Conservation (phyloP, 2,797 vertebrate species). For the Mormyrus proboscirostris region DNA sequence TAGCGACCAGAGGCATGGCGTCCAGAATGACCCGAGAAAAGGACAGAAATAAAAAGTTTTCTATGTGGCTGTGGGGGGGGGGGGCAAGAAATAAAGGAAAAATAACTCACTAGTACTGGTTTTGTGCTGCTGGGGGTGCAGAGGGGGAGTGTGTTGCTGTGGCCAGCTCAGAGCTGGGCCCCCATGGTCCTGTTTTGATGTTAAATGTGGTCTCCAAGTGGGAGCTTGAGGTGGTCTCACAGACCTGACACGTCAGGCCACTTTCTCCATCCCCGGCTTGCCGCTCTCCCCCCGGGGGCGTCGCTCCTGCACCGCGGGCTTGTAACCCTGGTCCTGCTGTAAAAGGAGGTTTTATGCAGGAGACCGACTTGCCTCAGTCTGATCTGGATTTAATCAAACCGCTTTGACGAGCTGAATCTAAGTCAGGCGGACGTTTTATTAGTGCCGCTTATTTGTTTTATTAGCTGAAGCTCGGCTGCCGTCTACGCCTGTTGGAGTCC, state of each 20-base stretch:
- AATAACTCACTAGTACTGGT: background rate
- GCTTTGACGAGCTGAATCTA: background rate
- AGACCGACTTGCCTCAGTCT: background rate
- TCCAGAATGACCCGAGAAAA: constrained; percentile 14
- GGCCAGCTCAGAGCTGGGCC: constrained; percentile 21
- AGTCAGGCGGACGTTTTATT: background rate
- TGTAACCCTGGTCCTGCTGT: background rate
- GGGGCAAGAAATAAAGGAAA: background rate
- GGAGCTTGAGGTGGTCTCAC: background rate
- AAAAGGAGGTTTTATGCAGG: background rate
- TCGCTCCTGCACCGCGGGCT: background rate
- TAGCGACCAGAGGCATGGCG: background rate
- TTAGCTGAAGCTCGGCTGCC: background rate
- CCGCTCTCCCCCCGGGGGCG: background rate
- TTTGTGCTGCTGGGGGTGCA: background rate
- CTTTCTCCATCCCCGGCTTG: background rate
- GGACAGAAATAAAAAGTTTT: background rate
- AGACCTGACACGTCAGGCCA: background rate
- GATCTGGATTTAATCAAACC: background rate
- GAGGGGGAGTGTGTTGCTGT: background rate
- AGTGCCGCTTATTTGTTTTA: background rate
- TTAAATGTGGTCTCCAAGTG: background rate
- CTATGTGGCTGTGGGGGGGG: background rate
- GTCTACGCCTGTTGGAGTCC: background rate
- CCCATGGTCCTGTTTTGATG: background rate